Percentiles rank a stretch among this genome's conserved stretches.
Evolutionary conservation across 2,797 vertebrate genomes (phyloP).

Genomic region (Rhinophrynus dorsalis): DNA sequence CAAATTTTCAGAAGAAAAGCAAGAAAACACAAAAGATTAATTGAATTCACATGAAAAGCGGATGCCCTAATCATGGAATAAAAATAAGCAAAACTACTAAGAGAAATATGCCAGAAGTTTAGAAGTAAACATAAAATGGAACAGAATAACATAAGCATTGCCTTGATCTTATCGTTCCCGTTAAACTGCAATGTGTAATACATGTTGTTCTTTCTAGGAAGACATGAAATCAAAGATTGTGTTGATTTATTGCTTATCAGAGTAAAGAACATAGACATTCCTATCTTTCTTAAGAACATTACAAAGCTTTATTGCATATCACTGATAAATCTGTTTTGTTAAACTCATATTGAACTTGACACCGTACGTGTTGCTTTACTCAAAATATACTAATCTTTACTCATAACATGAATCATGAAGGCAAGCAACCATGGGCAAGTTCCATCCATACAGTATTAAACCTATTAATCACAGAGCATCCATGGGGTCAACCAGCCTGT

Average conservation of each 20-base stretch:
- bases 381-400: constrained; percentile 38
- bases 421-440: not conserved
- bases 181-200: too few relatives aligned
- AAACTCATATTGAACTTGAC: constrained; percentile 32
- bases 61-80: too few relatives aligned
- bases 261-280: not conserved
- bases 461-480: not conserved
- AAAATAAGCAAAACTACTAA: too few relatives aligned
- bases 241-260: constrained; percentile 3
- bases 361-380: constrained; percentile 29
- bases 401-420: constrained; percentile 4
- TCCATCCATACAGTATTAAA: constrained; percentile 6
- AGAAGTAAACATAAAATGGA: too few relatives aligned
- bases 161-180: too few relatives aligned
- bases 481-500: not conserved
- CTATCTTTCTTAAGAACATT: not conserved
- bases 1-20: too few relatives aligned
- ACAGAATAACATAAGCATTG: too few relatives aligned
- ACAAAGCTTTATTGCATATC: not conserved
- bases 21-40: too few relatives aligned
- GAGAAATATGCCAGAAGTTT: too few relatives aligned
- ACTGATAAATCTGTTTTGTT: constrained; percentile 13
- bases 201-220: too few relatives aligned
- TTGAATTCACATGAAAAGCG: too few relatives aligned
- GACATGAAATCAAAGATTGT: not conserved